phyloP scores from a whole-genome alignment of 92 coral and sea anemone genomes.

The Porites lobata region DNA sequence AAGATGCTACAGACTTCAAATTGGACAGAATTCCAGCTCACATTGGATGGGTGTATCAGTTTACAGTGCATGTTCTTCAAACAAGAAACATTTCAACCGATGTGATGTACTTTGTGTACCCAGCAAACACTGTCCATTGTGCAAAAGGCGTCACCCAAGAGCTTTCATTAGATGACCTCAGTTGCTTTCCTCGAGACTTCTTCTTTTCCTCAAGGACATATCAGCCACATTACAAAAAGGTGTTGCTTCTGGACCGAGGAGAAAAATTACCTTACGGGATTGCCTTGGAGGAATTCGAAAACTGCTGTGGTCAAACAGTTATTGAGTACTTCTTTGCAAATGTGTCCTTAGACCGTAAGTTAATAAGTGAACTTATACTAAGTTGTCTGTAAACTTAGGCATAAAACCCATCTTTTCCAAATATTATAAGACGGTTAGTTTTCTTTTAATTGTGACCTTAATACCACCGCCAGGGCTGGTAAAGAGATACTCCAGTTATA shows the following conservation, averaged over 20 bases:
- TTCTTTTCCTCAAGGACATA: conserved; percentile 39
- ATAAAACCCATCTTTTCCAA: too few species aligned
- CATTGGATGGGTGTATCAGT: conserved; percentile 70
- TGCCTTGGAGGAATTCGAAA: conserved; percentile 8
- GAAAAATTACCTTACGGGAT: conserved; percentile 34
- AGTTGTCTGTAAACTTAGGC: too few species aligned
- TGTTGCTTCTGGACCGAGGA: conserved; percentile 58
- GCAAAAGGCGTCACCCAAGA: conserved; percentile 38
- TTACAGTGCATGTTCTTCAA: conserved; percentile 60
- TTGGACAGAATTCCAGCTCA: conserved; percentile 59
- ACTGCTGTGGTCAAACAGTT: conserved; percentile 28
- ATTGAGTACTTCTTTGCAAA: conserved; percentile 28
- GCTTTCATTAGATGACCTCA: neutral
- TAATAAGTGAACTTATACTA: too few species aligned
- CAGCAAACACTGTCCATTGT: conserved; percentile 17
- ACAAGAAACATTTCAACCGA: conserved; percentile 49
- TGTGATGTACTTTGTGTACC: conserved; percentile 62
- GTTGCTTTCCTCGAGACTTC: conserved; percentile 68
- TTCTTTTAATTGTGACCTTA: too few species aligned
- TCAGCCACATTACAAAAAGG: conserved; percentile 30
- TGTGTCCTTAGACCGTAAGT: neutral
- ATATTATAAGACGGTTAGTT: too few species aligned
- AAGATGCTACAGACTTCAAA: conserved; percentile 50
- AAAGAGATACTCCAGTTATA: too few species aligned
- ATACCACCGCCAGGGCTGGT: too few species aligned